These are phyloP conservation scores for Saccostrea echinata DNA, from an alignment of 1,140 invertebrate genomes.

Conservation along the genomic window DNA sequence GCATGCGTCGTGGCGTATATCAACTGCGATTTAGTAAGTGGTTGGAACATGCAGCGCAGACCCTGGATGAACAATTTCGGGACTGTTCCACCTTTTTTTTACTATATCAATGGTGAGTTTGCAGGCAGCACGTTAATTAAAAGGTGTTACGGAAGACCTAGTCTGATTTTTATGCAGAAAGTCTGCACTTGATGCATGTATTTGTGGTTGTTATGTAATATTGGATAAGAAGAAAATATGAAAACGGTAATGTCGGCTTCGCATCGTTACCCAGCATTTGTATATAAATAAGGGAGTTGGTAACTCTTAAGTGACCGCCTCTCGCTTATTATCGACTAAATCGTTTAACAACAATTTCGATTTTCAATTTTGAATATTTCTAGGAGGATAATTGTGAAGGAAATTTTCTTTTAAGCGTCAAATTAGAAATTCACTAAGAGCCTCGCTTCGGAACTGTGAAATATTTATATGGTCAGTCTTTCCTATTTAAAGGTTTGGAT, in stretches of 20 bases:
- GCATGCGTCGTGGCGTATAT: constrained; percentile 32
- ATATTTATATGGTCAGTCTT: constrained; percentile 6
- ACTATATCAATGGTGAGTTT: constrained; percentile 34
- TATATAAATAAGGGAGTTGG: background rate
- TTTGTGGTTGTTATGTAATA: constrained; percentile 35
- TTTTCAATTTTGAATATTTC: background rate
- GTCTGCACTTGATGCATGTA: constrained; percentile 23
- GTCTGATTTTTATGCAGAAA: constrained; percentile 34
- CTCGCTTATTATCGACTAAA: background rate
- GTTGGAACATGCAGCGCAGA: constrained; percentile 32
- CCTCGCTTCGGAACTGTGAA: constrained; percentile 33
- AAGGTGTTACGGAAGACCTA: constrained; percentile 21
- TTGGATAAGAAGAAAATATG: constrained; percentile 20
- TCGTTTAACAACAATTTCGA: background rate
- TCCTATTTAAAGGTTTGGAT: background rate
- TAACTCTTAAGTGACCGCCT: background rate
- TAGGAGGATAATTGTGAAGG: background rate
- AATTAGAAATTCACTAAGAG: constrained; percentile 21
- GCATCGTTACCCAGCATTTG: constrained; percentile 20
- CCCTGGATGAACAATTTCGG: constrained; percentile 33
- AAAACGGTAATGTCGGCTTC: constrained; percentile 26
- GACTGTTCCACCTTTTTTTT: constrained; percentile 31
- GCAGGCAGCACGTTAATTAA: constrained; percentile 20
- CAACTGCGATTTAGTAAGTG: constrained; percentile 23
- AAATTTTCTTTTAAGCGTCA: background rate